Conservation (phyloP, 2,797 vertebrate species). For the Cynodonichthys magdalenae region DNA sequence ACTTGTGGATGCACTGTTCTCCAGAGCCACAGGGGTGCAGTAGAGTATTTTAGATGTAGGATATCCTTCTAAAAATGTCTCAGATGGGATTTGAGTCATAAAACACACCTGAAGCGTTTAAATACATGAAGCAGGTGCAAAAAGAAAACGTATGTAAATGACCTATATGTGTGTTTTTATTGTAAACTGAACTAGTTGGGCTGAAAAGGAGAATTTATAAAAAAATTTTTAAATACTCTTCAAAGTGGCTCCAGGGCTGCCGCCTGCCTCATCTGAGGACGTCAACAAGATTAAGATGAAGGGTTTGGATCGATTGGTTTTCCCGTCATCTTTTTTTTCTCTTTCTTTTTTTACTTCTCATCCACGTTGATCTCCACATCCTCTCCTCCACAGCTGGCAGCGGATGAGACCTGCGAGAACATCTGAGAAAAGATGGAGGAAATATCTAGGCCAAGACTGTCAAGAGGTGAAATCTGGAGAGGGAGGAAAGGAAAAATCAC, state of each 20-base stretch:
- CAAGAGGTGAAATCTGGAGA: constrained; percentile 54
- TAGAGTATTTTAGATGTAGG: constrained; percentile 28
- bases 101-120: constrained; percentile 9
- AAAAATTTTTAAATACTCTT: constrained; percentile 34
- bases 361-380: constrained; percentile 62
- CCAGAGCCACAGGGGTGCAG: constrained; percentile 50
- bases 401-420: constrained; percentile 43
- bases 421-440: constrained; percentile 59
- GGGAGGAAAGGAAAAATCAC: constrained; percentile 2
- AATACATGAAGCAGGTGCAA: constrained; percentile 10
- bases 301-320: constrained; percentile 60
- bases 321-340: constrained; percentile 69
- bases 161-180: not conserved
- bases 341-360: constrained; percentile 46
- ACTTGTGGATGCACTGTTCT: constrained; percentile 19
- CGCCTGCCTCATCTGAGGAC: constrained; percentile 50
- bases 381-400: constrained; percentile 71
- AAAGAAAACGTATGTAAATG: not conserved
- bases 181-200: constrained; percentile 2
- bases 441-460: constrained; percentile 65
- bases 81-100: constrained; percentile 6
- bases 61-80: not conserved
- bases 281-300: constrained; percentile 69
- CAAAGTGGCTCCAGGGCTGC: constrained; percentile 53
- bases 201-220: constrained; percentile 16